Percentiles rank a stretch among this genome's conserved stretches.
These are phyloP conservation scores for Agrochola circellaris DNA, from an alignment of 2,888 invertebrate species.

Conservation along the genomic window DNA sequence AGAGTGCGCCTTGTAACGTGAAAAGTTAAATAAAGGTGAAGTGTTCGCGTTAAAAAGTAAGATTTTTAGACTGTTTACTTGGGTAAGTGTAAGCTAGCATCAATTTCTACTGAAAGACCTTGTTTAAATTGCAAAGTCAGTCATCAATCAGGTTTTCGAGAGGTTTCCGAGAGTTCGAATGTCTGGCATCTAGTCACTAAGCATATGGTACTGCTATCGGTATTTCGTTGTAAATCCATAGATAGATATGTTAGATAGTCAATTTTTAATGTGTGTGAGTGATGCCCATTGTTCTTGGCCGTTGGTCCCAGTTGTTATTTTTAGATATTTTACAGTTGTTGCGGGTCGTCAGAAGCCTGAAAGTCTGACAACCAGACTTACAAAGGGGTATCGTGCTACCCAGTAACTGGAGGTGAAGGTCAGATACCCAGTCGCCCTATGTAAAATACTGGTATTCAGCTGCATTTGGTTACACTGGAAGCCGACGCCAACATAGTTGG, in stretches of 20 bases:
- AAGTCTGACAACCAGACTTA: too few relatives aligned
- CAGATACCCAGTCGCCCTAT: too few relatives aligned
- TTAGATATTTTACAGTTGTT: too few relatives aligned
- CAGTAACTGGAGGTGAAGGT: too few relatives aligned
- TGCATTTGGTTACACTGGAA: too few relatives aligned
- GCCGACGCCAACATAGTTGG: too few relatives aligned
- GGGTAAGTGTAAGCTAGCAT: background rate
- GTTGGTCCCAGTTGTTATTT: too few relatives aligned
- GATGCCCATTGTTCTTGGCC: background rate
- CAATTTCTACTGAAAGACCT: background rate
- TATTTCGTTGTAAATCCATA: background rate
- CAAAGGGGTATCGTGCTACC: too few relatives aligned
- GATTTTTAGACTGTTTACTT: constrained; percentile 32
- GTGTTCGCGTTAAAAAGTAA: background rate
- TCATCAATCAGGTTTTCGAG: background rate
- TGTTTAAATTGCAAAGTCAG: background rate
- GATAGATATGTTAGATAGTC: background rate
- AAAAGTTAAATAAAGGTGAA: constrained; percentile 20
- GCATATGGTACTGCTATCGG: background rate
- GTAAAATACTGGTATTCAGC: too few relatives aligned
- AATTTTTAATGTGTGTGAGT: background rate
- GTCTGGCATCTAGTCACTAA: background rate
- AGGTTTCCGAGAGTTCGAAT: background rate
- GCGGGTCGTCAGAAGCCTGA: too few relatives aligned
- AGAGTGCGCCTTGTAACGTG: constrained; percentile 22